These are phyloP conservation scores for Gymnoscelis rufifasciata DNA, from an alignment of 2,888 invertebrate species.

Conservation along the genomic window DNA sequence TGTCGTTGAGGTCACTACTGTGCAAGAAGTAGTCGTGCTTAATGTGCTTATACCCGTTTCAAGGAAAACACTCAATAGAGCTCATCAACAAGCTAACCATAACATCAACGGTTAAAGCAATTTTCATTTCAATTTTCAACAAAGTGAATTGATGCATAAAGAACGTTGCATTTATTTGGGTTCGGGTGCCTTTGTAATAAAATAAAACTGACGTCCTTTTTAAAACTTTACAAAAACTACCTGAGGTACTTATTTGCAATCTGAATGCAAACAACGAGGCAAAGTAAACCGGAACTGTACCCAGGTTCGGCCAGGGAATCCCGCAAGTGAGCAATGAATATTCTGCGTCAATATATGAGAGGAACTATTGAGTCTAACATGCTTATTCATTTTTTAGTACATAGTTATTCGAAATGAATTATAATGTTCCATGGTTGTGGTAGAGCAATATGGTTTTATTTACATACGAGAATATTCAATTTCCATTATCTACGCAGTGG, in stretches of 20 bases:
- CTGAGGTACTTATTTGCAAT: too few species aligned
- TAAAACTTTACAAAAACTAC: too few species aligned
- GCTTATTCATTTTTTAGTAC: too few species aligned
- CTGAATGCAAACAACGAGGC: too few species aligned
- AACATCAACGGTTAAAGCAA: constrained; percentile 27
- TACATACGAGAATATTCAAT: not conserved
- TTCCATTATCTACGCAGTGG: not conserved
- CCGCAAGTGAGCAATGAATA: too few species aligned
- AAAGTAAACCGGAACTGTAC: too few species aligned
- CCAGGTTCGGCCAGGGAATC: too few species aligned
- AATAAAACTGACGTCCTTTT: too few species aligned
- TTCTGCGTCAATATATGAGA: too few species aligned
- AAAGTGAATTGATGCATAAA: constrained; percentile 12
- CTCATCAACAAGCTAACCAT: constrained; percentile 32
- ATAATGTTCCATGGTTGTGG: not conserved
- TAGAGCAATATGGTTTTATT: not conserved
- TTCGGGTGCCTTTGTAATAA: constrained; percentile 18
- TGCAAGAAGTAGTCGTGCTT: constrained; percentile 10
- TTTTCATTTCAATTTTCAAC: constrained; percentile 33
- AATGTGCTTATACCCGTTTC: too few species aligned
- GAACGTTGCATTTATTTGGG: constrained; percentile 25
- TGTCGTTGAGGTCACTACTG: constrained; percentile 29
- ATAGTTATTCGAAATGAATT: too few species aligned
- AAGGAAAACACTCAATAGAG: constrained; percentile 25
- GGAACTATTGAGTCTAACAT: too few species aligned